Evolutionary conservation across 1,140 invertebrate species (phyloP).

Genomic region (Dendrolimus punctatus): DNA sequence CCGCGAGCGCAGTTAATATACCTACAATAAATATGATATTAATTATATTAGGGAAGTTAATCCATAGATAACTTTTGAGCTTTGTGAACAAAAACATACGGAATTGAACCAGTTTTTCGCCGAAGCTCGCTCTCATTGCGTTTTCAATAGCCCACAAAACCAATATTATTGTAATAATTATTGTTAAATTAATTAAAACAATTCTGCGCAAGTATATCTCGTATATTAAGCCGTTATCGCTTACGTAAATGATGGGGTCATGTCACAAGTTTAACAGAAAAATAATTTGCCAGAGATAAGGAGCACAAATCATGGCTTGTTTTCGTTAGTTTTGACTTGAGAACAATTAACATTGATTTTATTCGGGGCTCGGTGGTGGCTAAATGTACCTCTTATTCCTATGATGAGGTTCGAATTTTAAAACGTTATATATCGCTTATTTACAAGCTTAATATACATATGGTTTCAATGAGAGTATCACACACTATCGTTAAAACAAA

Average conservation of each 20-base stretch:
- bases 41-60: no score
- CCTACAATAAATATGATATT: no score
- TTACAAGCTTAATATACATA: no score
- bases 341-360: not conserved
- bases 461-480: no score
- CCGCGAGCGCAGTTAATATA: no score
- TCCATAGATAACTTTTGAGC: no score
- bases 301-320: constrained; percentile 37
- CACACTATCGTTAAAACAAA: no score
- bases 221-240: constrained; percentile 31
- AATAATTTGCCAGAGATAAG: constrained; percentile 64
- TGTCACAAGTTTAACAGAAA: constrained; percentile 50
- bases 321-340: constrained; percentile 19
- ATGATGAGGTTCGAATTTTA: no score
- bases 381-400: no score
- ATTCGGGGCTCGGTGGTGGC: no score
- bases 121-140: constrained; percentile 3
- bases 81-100: no score
- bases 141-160: constrained; percentile 7
- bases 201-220: constrained; percentile 14
- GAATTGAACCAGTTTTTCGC: not conserved
- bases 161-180: constrained; percentile 19
- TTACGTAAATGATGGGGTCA: constrained; percentile 33
- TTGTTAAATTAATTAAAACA: constrained; percentile 46
- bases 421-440: no score